These are phyloP conservation scores for Pseudochromis fuscus DNA, from an alignment of 2,797 vertebrate genomes.

Conservation along the genomic window DNA sequence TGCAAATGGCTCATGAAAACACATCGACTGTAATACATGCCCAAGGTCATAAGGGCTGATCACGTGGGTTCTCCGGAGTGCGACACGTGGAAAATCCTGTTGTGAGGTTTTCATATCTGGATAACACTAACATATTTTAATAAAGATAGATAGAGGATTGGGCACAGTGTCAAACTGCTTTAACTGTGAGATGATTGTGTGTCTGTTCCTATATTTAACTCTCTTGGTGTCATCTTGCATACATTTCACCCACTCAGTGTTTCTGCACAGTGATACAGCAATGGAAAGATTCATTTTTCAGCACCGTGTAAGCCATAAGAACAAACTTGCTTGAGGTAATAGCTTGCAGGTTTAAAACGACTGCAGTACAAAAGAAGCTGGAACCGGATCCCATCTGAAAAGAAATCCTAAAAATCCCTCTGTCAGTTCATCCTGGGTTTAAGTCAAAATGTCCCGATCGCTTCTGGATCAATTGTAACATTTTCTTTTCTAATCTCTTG, in stretches of 20 bases:
- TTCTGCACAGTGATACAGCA: not conserved
- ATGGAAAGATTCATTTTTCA: no score
- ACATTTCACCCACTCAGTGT: not conserved
- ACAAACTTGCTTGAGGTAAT: no score
- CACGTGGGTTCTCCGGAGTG: no score
- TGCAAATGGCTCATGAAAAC: constrained; percentile 1
- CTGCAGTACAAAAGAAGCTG: not conserved
- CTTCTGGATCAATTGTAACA: not conserved
- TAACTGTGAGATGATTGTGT: not conserved
- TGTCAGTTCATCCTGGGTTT: not conserved
- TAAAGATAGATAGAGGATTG: not conserved
- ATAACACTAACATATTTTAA: not conserved
- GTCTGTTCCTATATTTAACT: not conserved
- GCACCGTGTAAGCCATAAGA: no score
- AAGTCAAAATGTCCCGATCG: not conserved
- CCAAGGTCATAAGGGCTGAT: constrained; percentile 10
- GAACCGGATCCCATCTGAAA: no score
- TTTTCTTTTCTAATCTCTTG: not conserved
- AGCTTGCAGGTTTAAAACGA: not conserved
- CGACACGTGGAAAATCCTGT: not conserved
- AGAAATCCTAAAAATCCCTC: no score
- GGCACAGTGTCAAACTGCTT: not conserved
- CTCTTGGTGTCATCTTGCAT: not conserved
- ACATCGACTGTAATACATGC: constrained; percentile 6
- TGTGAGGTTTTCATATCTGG: not conserved